Base-by-base conservation (phyloP, 2,888 invertebrate genomes). In the Andrena marginata region DNA sequence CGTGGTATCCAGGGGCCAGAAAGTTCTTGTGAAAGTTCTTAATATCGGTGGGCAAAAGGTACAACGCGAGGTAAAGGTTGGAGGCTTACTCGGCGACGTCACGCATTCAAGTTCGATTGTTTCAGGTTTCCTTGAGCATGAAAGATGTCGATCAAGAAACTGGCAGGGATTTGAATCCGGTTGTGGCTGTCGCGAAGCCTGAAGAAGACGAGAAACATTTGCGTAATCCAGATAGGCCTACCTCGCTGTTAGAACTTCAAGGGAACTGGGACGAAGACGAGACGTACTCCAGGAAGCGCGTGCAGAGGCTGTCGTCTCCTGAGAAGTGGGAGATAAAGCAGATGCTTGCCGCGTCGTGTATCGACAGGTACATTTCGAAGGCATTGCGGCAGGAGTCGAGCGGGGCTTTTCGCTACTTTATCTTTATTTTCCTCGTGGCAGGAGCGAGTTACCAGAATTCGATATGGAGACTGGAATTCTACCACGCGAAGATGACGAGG, bases 251-350 rank as follows among this genome's bases (percentile, higher is more conserved):
- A 13, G 95, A 95, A 56, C 91, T 95, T 1, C 94, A 94, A 83
- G 95, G 95, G 2, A 95, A 95, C 51, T 94, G 96, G 56, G 97
- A 97, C 81, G 97, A 97, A 20, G 97, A 97, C 82, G 98, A 98
- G 89, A 97, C 97, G 90, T 96, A 96, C 87, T 96, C 97, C 48
- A 95, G 97, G 29, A 98, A 98, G 93, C 95, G 98, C 23, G 98
- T 98, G 69, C 98, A 98, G 48, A 95, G 99, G 82, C 97, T 99
- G 82, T 99, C 99, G 0, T 99, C 99, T 65, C 99, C 99, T 0
- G 99, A 99, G 94, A 96, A 97, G 70, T 99, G 99, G 99, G 99
- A 99, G 95, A 97, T 99, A 85, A 98, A 99, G 92, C 99, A 99
- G 95, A 96, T 93, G 93, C 77, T 93, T 20, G 93, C 94, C 1